These are phyloP conservation scores for Parasteatoda tepidariorum DNA, from an alignment of 1,140 invertebrate genomes.

Conservation along the genomic window DNA sequence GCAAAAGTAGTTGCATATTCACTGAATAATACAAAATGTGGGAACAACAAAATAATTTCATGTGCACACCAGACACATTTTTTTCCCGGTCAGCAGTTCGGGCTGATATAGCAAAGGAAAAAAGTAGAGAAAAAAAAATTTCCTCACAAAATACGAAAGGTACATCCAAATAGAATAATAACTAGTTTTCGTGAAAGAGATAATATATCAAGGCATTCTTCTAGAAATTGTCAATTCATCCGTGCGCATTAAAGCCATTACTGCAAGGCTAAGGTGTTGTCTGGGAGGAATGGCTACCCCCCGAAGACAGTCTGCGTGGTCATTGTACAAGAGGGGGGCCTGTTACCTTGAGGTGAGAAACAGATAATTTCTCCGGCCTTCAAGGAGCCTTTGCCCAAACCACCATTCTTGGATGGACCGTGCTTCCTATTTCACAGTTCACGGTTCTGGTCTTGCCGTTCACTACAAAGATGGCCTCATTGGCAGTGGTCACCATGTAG, in stretches of 20 bases:
- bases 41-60: no score
- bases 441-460: constrained; percentile 80
- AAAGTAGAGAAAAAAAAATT: background rate
- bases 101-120: background rate
- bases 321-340: constrained; percentile 37
- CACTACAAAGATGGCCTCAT: constrained; percentile 79
- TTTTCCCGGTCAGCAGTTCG: no score
- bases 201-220: constrained; percentile 23
- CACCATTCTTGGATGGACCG: constrained; percentile 75
- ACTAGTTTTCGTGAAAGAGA: constrained; percentile 25
- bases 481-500: constrained; percentile 81
- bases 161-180: constrained; percentile 31
- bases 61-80: no score
- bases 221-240: constrained; percentile 33
- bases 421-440: constrained; percentile 81
- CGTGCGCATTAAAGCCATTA: constrained; percentile 36
- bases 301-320: constrained; percentile 18
- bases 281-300: background rate
- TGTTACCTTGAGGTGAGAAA: background rate
- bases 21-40: no score
- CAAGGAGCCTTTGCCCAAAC: constrained; percentile 74
- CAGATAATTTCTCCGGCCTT: background rate
- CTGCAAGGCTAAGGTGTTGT: constrained; percentile 50
- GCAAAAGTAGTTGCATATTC: no score
- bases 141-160: constrained; percentile 17